Percentiles rank a stretch among this genome's conserved stretches.
Conservation (phyloP, 2,888 invertebrate species). For the Serrognathus titanus region DNA sequence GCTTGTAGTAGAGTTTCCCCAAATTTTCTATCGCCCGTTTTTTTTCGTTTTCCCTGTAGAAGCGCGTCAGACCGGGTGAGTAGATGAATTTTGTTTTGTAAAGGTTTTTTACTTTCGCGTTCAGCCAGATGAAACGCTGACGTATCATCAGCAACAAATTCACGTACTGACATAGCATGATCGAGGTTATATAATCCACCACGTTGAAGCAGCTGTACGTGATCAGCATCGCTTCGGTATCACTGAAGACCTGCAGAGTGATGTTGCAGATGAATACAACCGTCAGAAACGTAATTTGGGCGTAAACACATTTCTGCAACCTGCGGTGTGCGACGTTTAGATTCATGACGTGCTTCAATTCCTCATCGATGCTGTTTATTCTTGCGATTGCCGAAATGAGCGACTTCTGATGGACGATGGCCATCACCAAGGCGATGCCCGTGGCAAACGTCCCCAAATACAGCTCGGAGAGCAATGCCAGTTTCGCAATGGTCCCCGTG, state of each 20-base stretch:
- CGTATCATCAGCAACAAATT: slow-evolving; percentile 24
- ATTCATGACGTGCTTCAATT: slow-evolving; percentile 15
- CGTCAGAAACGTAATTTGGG: slow-evolving; percentile 20
- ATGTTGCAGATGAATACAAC: slow-evolving; percentile 20
- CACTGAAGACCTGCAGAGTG: slow-evolving; percentile 22
- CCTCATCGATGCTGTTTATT: slow-evolving; percentile 8
- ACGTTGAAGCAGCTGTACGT: slow-evolving; percentile 26
- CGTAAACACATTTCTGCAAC: slow-evolving; percentile 20
- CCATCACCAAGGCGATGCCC: slow-evolving; percentile 17
- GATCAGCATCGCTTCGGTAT: slow-evolving; percentile 14
- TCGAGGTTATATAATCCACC: slow-evolving; percentile 27
- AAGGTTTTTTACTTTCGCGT: slow-evolving; percentile 10
- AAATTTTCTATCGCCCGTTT: not conserved
- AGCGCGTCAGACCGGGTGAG: not conserved
- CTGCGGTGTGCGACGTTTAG: slow-evolving; percentile 17
- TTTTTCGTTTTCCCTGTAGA: not conserved
- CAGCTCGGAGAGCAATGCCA: slow-evolving; percentile 26
- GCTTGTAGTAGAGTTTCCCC: slow-evolving; percentile 24
- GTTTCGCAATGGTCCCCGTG: slow-evolving; percentile 19
- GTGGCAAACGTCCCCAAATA: slow-evolving; percentile 26
- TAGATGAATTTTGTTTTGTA: not conserved
- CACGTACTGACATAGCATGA: slow-evolving; percentile 28
- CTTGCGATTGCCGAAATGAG: slow-evolving; percentile 17
- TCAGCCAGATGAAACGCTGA: slow-evolving; percentile 29
- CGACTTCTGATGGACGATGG: slow-evolving; percentile 19